phyloP scores from a whole-genome alignment of 2,113 vertebrate species.

The Uria aalge region DNA sequence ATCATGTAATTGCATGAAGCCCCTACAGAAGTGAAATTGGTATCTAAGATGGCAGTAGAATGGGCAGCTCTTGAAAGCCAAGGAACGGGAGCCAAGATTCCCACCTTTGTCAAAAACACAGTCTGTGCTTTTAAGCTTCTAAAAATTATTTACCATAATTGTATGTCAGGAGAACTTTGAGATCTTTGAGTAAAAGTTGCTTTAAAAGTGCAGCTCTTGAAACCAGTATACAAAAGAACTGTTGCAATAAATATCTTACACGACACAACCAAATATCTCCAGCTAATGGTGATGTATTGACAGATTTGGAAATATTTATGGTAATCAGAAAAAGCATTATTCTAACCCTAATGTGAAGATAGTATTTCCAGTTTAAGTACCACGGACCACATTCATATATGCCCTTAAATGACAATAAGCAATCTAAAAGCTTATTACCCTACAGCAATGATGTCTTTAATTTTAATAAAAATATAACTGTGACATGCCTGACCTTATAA shows the following conservation, averaged over 20 bases:
- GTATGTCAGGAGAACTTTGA: background rate
- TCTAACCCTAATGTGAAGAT: background rate
- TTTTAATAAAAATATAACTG: slow-evolving; percentile 56
- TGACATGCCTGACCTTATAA: slow-evolving; percentile 67
- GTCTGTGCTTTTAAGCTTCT: background rate
- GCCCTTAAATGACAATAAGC: slow-evolving; percentile 29
- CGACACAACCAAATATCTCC: background rate
- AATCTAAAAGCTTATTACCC: slow-evolving; percentile 24
- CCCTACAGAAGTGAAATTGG: rapidly evolving
- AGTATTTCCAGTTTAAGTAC: slow-evolving; percentile 15
- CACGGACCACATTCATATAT: background rate
- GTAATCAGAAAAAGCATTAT: background rate
- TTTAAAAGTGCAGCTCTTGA: background rate
- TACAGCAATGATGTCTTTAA: slow-evolving; percentile 33
- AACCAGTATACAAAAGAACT: background rate
- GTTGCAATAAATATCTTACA: background rate
- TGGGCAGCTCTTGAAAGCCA: background rate
- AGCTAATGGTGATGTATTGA: background rate
- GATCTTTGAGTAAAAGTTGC: background rate
- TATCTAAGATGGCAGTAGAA: background rate
- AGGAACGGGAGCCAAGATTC: background rate
- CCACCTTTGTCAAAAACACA: background rate
- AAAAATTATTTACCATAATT: background rate
- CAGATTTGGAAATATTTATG: slow-evolving; percentile 3
- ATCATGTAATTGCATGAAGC: rapidly evolving